Base-by-base conservation (phyloP, 2,113 vertebrate genomes). In the Oryzias woworae region DNA sequence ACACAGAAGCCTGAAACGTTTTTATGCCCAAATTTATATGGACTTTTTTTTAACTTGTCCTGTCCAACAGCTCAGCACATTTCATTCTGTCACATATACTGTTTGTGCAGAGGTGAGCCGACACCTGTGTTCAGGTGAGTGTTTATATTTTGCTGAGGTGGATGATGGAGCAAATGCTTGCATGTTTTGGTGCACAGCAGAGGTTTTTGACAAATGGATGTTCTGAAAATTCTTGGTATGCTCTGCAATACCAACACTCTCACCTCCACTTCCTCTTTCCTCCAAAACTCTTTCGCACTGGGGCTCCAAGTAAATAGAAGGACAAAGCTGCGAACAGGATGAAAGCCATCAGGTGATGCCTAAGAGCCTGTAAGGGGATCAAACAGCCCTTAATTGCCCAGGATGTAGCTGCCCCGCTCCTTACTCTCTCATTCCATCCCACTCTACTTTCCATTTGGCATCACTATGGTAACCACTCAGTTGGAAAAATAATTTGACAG, bases 401-500 rank as follows among this genome's bases (percentile, higher is more conserved):
- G 77, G 70, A 84, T 84, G 81, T 81, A 76, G 77, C 64, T 61
- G 6, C 61, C 56, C 45, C 28, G 67, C 72, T 73, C 58, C 71
- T 84, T 67, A 65, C 61, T 65, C 73, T 67, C 68, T 49, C 65
- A 1, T 53, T 75, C 67, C 48, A 59, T 47, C 67, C 70, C 51
- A 56, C 42, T 63, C 65, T 62, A 41, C 60, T 76, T 50, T 59
- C 71, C 57, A 75, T 82, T 80, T 79, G 71, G 45, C 45, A 84
- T 87, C 78, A 62, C 87, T 79, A 86, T 86, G 82, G 86, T 58
- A 85, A 89, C 87, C 51, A 69, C 68, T 58, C 62, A 47, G 73
- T 22, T 10, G 51, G 60, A 69, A 70, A 75, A 70, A 77, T 65
- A 52, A 81, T 61, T 61, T 77, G 73, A 80, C 69, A 77, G 79